Evolutionary conservation across 2,888 invertebrate species (phyloP).

Genomic region (Merodon equestris): DNA sequence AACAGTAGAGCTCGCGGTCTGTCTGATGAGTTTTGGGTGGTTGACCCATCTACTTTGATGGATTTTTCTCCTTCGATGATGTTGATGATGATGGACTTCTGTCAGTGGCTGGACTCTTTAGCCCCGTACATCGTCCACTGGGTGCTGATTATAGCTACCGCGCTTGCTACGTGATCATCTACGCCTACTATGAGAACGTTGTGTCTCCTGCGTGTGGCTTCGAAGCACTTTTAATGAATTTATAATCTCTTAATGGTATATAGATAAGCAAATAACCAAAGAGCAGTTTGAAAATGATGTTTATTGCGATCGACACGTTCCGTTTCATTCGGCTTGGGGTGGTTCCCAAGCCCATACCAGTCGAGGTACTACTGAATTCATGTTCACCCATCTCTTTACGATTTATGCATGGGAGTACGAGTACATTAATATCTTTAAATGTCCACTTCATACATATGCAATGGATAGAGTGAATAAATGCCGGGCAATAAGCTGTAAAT

Average conservation of each 20-base stretch:
- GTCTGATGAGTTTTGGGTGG: constrained; percentile 68
- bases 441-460: constrained; percentile 28
- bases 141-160: constrained; percentile 71
- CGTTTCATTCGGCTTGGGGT: too few species aligned
- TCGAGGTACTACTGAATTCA: constrained; percentile 44
- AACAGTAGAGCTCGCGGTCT: constrained; percentile 34
- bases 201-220: constrained; percentile 51
- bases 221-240: constrained; percentile 67
- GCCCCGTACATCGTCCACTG: constrained; percentile 27
- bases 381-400: too few species aligned
- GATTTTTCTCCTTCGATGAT: constrained; percentile 66
- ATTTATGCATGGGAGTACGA: constrained; percentile 1
- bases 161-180: constrained; percentile 70
- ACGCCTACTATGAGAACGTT: constrained; percentile 65
- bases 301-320: constrained; percentile 63
- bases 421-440: constrained; percentile 24
- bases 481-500: constrained; percentile 44
- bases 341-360: constrained; percentile 40
- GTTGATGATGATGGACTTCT: constrained; percentile 62
- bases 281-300: constrained; percentile 17
- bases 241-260: constrained; percentile 69
- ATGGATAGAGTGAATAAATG: constrained; percentile 40
- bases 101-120: constrained; percentile 38
- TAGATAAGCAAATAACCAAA: constrained; percentile 62
- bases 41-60: constrained; percentile 69